Evolutionary conservation across 1,140 invertebrate species (phyloP).

Genomic region (Capitella teleta): DNA sequence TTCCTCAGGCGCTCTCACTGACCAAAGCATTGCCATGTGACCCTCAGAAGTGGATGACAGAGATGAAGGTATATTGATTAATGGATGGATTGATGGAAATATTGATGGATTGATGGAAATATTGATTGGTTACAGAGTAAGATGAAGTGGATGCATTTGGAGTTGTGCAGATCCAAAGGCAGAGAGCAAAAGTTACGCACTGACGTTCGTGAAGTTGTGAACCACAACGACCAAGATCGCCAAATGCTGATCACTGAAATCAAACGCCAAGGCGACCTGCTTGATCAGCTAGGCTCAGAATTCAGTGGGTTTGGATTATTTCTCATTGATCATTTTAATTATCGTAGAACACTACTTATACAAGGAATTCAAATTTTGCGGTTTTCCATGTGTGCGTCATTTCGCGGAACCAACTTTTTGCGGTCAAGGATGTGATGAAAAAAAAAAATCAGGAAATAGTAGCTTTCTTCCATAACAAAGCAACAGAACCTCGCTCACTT

Average conservation of each 20-base stretch:
- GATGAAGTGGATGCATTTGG: constrained; percentile 28
- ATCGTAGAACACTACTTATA: too few species aligned
- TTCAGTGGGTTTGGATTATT: too few species aligned
- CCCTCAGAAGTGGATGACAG: constrained; percentile 2
- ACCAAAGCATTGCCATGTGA: not conserved
- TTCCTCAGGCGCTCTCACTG: not conserved
- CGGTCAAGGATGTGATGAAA: too few species aligned
- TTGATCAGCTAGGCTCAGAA: constrained; percentile 26
- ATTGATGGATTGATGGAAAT: too few species aligned
- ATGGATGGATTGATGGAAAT: too few species aligned
- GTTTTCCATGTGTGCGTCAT: too few species aligned
- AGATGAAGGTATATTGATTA: constrained; percentile 11
- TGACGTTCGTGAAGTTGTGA: constrained; percentile 27
- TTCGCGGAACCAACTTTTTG: too few species aligned
- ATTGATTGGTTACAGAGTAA: constrained; percentile 19
- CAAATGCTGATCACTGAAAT: constrained; percentile 26
- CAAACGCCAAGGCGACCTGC: constrained; percentile 23
- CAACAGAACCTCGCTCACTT: too few species aligned
- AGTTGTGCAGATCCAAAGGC: constrained; percentile 20
- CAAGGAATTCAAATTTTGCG: too few species aligned
- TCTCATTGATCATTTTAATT: too few species aligned
- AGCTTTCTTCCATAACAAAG: too few species aligned
- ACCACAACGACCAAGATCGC: constrained; percentile 24
- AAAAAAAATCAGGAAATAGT: too few species aligned
- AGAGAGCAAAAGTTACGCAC: constrained; percentile 23